Evolutionary conservation across 1,140 invertebrate genomes (phyloP).

Genomic region (Drosophila serrata): DNA sequence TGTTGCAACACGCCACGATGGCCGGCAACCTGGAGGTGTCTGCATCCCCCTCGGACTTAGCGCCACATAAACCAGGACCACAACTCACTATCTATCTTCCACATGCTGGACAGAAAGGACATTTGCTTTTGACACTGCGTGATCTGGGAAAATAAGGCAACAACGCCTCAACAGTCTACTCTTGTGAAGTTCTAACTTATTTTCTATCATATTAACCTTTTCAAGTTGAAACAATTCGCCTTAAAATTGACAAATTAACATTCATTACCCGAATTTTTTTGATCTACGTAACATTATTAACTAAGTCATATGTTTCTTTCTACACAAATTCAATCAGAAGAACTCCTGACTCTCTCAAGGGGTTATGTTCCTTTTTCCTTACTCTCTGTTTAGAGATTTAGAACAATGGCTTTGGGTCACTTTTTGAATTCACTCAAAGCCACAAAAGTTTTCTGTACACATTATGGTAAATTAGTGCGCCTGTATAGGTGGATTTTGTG

Average conservation of each 20-base stretch:
- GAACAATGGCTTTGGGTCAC: constrained; percentile 4
- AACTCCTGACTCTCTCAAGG: background rate
- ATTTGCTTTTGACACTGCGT: constrained; percentile 10
- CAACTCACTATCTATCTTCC: constrained; percentile 54
- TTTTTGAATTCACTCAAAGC: background rate
- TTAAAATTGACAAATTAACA: background rate
- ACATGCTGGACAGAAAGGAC: background rate
- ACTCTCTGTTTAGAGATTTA: background rate
- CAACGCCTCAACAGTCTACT: background rate
- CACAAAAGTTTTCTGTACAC: constrained; percentile 32
- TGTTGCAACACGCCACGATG: constrained; percentile 50
- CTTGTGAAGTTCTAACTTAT: constrained; percentile 17
- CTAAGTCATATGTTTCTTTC: background rate
- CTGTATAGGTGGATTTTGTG: constrained; percentile 20
- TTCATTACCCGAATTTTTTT: no score
- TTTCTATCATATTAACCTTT: constrained; percentile 4
- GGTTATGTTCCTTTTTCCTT: no score
- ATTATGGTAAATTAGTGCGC: constrained; percentile 74
- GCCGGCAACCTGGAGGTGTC: constrained; percentile 15
- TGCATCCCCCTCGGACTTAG: background rate
- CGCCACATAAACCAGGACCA: background rate
- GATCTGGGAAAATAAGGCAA: constrained; percentile 8
- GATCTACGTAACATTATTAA: background rate
- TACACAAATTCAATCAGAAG: background rate
- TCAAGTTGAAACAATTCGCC: constrained; percentile 17